phyloP scores from a whole-genome alignment of 2,888 invertebrate species.

The Mesochorus sp. region DNA sequence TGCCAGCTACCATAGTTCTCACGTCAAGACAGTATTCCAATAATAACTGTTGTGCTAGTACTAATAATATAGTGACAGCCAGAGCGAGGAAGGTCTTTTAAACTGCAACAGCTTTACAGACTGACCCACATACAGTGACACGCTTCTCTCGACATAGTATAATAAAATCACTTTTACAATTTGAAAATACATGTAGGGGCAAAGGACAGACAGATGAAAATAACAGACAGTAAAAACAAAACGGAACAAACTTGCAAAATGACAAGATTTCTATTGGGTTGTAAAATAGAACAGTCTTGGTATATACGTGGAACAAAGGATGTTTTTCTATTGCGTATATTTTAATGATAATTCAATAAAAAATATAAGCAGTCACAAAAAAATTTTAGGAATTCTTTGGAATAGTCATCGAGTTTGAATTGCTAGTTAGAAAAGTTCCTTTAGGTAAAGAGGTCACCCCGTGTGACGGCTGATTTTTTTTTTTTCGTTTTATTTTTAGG shows the following conservation, averaged over 20 bases:
- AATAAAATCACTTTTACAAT: too few species aligned
- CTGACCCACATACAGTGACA: constrained; percentile 17
- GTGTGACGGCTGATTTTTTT: too few species aligned
- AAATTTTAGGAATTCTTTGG: too few species aligned
- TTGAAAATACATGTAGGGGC: too few species aligned
- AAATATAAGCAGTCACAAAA: too few species aligned
- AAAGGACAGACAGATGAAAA: too few species aligned
- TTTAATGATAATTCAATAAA: too few species aligned
- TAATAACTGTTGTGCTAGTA: not conserved
- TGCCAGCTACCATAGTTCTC: constrained; percentile 1
- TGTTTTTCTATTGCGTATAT: too few species aligned
- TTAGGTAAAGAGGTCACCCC: too few species aligned
- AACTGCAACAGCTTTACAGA: constrained; percentile 3
- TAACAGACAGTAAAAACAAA: not conserved
- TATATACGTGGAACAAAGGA: constrained; percentile 1
- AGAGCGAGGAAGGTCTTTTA: constrained; percentile 6
- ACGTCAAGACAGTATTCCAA: constrained; percentile 12
- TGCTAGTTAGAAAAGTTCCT: too few species aligned
- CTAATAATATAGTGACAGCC: constrained; percentile 22
- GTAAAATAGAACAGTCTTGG: not conserved
- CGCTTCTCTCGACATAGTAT: not conserved
- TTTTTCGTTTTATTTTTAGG: too few species aligned
- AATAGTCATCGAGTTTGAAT: too few species aligned
- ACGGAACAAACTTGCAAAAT: not conserved
- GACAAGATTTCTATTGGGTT: not conserved